Conservation (phyloP, 2,888 invertebrate genomes). For the Drosophila multiciliata region DNA sequence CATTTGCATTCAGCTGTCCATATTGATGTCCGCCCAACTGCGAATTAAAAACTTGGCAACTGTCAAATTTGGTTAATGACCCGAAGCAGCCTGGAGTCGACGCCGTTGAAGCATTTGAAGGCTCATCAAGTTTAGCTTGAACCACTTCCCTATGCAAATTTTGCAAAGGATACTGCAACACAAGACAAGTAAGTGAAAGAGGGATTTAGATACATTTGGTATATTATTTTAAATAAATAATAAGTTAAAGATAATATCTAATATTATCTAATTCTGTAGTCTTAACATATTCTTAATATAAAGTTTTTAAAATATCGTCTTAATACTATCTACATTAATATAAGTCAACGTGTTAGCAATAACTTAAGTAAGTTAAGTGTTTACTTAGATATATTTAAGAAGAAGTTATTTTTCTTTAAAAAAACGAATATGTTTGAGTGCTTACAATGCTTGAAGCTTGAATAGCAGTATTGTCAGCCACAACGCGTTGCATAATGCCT, state of each 20-base stretch:
- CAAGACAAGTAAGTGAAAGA: not conserved
- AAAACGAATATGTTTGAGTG: not conserved
- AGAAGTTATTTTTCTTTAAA: not conserved
- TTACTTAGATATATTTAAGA: not conserved
- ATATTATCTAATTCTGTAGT: not conserved
- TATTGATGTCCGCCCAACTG: not conserved
- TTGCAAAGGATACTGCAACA: not conserved
- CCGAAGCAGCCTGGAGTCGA: not conserved
- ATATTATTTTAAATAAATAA: not conserved
- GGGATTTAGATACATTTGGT: not conserved
- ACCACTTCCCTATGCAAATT: not conserved
- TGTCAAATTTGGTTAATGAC: not conserved
- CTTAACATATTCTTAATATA: not conserved
- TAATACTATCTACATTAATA: not conserved
- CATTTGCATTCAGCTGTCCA: not conserved
- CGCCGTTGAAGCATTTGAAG: not conserved
- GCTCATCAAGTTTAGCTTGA: not conserved
- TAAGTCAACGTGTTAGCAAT: not conserved
- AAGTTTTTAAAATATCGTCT: not conserved
- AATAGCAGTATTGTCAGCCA: conserved; percentile 43
- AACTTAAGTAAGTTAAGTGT: not conserved
- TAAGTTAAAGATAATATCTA: not conserved
- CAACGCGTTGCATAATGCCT: conserved; percentile 33
- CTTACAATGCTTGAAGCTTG: conserved; percentile 30
- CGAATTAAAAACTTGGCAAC: not conserved